Base-by-base conservation (phyloP, 2,797 vertebrate species). In the Hippoglossus hippoglossus region DNA sequence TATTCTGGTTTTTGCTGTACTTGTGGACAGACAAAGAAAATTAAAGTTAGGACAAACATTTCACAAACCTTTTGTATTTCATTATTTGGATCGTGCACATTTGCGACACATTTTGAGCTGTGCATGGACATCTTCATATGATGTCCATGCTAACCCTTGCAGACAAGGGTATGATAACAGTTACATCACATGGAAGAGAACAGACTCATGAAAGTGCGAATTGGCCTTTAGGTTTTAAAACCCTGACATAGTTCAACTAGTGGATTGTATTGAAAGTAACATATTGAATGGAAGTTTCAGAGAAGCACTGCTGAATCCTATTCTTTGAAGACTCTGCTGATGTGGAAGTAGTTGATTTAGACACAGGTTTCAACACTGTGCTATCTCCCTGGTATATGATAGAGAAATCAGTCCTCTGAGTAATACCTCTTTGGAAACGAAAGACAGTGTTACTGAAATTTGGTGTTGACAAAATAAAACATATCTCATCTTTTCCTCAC, bases 351-450 rank as follows among this genome's bases (percentile, higher is more conserved):
- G 31, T 50, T 0, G 7, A 63, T 63, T 21, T n/a, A 47, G 67
- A 75, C 53, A 51, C 50, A 16, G 2, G 24, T 78, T 76, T 69
- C 41, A 31, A 59, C 73, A 75, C n/a, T 4, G 12, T 24, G 47
- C 28, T 41, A 0, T 64, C 28, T n/a, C 6, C 41, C 19, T 15
- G 6, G 28, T 24, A 0, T 5, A 18, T 25, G 18, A 8, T 50
- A 24, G 8, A 52, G 54, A 36, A 57, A 26, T 34, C 7, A 18
- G 21, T 59, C 49, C n/a, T 36, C 15, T 50, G 50, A 36, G n/a
- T 56, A 41, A 25, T 39, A 55, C 26, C 44, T 49, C 12, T 46
- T 66, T 71, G 15, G 16, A 71, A 65, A 59, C 4, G 10, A 13
- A 18, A 0, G 2, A 51, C 2, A 39, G 21, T 11, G 6, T 18